Evolutionary conservation across 2,888 invertebrate genomes (phyloP), one percentile per base, ranked within the genome.

Genomic region (Agelastica alni): DNA sequence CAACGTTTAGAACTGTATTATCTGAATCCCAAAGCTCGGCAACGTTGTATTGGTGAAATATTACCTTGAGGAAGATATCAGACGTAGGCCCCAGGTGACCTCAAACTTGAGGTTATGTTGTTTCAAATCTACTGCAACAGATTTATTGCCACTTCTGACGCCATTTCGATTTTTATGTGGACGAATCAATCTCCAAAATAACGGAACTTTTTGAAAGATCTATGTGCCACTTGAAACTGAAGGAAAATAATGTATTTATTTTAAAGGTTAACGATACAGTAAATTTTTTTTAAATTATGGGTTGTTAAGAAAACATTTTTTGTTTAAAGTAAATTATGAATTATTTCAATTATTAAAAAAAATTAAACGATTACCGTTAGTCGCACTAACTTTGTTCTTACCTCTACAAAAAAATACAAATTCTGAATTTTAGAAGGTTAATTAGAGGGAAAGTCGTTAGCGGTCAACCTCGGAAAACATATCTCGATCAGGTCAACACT

Each of bases 111-210:
- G 56, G 57, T 59, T 57, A 57, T 53, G 52, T 59, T 55, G 59
- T 56, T 43, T 53, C 58, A 49, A 45, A 47, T 56, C 44, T 43
- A 48, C 47, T 59, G 59, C 48, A 59, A 51, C 56, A 61, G 63
- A 68, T 70, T 72, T 70, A 72, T 70, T 67, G 66, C 69, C 55
- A 49, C 47, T 46, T 41, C 55, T 47, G 51, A 51, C 30, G 51
- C 36, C 28, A 48, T 58, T 60, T 53, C 46, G 60, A 60, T 60
- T 60, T 58, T 51, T 53, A 46, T 58, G 56, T 51, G 41, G 32
- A 55, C 36, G 32, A 39, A 44, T 45, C 44, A 32, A 52, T 52
- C 39, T 28, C 5, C n/a, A 28, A 30, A 30, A 44, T 30, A 47
- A 36, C 18, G 13, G 7, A 6, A 34, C 18, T 45, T 45, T 16